Percentiles rank a stretch among this genome's conserved stretches.
Evolutionary conservation across 1,140 invertebrate species (phyloP).

Genomic region (Drosophila neocordata): DNA sequence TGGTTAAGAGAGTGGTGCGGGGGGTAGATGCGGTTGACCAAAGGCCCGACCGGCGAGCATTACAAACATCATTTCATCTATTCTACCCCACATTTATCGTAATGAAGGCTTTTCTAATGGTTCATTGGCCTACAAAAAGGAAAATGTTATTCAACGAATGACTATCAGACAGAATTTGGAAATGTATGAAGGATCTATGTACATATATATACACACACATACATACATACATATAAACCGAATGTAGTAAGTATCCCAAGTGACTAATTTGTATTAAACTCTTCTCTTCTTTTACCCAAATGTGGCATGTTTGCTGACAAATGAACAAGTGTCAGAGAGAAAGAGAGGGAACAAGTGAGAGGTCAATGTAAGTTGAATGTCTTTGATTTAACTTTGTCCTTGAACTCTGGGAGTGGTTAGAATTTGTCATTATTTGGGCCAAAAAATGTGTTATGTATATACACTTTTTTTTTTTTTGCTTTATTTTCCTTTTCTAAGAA

Average conservation of each 20-base stretch:
- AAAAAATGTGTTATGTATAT: not conserved
- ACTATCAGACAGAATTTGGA: not conserved
- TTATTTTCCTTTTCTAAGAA: not conserved
- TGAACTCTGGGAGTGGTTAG: conserved; percentile 34
- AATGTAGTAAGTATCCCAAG: conserved; percentile 4
- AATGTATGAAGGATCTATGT: too few species aligned
- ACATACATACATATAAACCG: not conserved
- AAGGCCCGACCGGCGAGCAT: too few species aligned
- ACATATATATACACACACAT: too few species aligned
- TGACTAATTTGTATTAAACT: conserved; percentile 3
- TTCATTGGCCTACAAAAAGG: not conserved
- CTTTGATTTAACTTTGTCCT: conserved; percentile 50
- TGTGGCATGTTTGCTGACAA: not conserved
- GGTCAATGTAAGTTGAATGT: conserved; percentile 44
- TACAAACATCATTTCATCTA: too few species aligned
- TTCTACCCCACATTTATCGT: too few species aligned
- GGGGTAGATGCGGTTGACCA: too few species aligned
- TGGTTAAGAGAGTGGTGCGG: not conserved
- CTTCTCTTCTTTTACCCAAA: not conserved
- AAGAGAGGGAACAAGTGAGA: conserved; percentile 14
- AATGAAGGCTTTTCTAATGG: not conserved
- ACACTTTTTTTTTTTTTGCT: too few species aligned
- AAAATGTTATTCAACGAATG: not conserved
- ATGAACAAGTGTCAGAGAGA: not conserved
- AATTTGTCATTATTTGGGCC: not conserved